phyloP scores from a whole-genome alignment of 2,797 vertebrate genomes.

The Malurus splendens region DNA sequence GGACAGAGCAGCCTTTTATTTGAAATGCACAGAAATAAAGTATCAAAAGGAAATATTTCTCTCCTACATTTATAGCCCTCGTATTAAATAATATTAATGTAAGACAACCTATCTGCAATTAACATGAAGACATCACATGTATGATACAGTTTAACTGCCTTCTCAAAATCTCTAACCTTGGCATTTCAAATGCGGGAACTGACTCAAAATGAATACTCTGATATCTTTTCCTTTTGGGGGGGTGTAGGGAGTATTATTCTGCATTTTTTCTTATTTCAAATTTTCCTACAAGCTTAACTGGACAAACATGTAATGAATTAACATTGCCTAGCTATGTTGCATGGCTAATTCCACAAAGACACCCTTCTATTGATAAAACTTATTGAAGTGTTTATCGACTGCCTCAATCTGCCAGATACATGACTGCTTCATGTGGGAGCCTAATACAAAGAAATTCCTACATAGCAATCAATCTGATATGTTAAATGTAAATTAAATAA shows the following conservation, averaged over 20 bases:
- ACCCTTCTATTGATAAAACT: neutral
- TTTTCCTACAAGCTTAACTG: neutral
- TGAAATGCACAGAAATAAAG: neutral
- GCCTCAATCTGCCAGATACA: neutral
- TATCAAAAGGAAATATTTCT: neutral
- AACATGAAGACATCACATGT: neutral
- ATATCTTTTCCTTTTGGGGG: neutral
- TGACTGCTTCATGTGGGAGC: neutral
- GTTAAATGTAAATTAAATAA: neutral
- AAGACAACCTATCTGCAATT: neutral
- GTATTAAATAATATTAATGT: neutral
- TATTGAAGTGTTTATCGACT: neutral
- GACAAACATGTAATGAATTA: neutral
- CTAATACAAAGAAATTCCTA: neutral
- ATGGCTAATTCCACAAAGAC: neutral
- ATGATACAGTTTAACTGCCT: neutral
- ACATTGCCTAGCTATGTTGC: neutral
- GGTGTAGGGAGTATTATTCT: neutral
- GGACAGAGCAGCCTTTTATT: neutral
- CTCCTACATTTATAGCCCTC: neutral
- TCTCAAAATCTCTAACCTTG: neutral
- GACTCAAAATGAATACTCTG: neutral
- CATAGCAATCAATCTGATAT: neutral
- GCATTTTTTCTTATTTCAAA: neutral
- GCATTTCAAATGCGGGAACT: neutral